phyloP scores from a whole-genome alignment of 2,113 vertebrate species.

The Pomatostomus ruficeps region DNA sequence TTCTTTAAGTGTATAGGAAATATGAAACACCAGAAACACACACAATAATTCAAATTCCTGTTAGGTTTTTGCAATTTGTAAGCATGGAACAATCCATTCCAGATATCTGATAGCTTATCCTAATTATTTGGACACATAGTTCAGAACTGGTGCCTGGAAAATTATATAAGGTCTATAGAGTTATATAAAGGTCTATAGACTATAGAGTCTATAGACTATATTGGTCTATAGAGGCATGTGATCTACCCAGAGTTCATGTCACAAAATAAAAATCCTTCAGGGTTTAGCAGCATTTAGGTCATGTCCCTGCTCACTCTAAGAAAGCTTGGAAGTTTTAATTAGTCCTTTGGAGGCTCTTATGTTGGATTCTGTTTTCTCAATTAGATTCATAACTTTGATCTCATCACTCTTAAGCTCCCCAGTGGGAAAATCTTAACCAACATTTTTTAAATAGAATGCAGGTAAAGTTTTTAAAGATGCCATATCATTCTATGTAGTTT shows the following conservation, averaged over 20 bases:
- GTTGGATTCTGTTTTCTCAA: neutral
- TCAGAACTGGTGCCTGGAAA: neutral
- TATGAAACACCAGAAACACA: neutral
- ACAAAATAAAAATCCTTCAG: neutral
- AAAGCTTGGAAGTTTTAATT: neutral
- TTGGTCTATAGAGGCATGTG: neutral
- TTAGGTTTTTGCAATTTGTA: neutral
- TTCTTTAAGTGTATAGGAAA: neutral
- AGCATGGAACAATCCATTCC: neutral
- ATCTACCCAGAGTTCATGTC: neutral
- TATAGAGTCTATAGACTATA: too few species aligned
- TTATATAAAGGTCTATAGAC: too few species aligned
- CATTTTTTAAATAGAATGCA: neutral
- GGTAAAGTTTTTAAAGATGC: neutral
- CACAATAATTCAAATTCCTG: neutral
- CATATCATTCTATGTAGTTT: neutral
- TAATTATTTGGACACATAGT: conserved; percentile 41
- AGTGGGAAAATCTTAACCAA: neutral
- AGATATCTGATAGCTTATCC: conserved; percentile 14
- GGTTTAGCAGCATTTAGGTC: neutral
- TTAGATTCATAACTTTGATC: neutral
- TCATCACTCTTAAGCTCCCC: neutral
- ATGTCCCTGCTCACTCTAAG: neutral
- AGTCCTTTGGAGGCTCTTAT: neutral
- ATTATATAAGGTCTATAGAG: neutral